These are phyloP conservation scores for Ceratotherium simum DNA, from an alignment of 2,113 vertebrate genomes.

Conservation along the genomic window DNA sequence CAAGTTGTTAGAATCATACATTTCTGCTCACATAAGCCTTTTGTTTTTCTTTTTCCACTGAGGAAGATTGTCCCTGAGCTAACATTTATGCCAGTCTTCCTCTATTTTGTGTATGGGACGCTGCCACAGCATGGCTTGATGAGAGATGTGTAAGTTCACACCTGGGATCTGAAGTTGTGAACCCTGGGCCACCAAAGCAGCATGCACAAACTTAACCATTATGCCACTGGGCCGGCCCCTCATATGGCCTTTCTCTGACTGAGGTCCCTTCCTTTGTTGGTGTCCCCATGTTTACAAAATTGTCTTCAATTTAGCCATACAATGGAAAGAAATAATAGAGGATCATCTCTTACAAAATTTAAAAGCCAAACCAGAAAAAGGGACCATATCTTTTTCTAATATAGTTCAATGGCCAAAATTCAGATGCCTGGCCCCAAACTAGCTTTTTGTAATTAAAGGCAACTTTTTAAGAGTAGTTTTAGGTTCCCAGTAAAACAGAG, in stretches of 20 bases:
- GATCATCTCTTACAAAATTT: not conserved
- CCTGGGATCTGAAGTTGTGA: too few relatives aligned
- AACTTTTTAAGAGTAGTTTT: not conserved
- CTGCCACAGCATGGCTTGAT: too few relatives aligned
- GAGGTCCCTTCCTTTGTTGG: not conserved
- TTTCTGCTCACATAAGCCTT: not conserved
- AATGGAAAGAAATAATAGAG: not conserved
- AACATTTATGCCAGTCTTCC: too few relatives aligned
- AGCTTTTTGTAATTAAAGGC: not conserved
- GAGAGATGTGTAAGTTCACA: too few relatives aligned
- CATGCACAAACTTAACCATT: too few relatives aligned
- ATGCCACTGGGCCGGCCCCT: too few relatives aligned
- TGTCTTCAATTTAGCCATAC: not conserved
- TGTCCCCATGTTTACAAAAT: not conserved
- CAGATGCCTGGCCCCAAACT: not conserved
- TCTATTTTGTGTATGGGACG: too few relatives aligned
- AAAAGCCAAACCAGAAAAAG: not conserved
- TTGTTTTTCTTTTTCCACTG: too few relatives aligned
- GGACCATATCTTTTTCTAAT: accelerated
- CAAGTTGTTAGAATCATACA: not conserved
- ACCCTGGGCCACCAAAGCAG: too few relatives aligned
- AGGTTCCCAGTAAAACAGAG: not conserved
- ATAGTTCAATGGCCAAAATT: not conserved
- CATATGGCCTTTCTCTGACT: not conserved
- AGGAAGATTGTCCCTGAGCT: too few relatives aligned